Percentiles rank a stretch among this genome's conserved stretches.
Conservation (phyloP, 2,113 vertebrate genomes). For the Coreoperca whiteheadi region DNA sequence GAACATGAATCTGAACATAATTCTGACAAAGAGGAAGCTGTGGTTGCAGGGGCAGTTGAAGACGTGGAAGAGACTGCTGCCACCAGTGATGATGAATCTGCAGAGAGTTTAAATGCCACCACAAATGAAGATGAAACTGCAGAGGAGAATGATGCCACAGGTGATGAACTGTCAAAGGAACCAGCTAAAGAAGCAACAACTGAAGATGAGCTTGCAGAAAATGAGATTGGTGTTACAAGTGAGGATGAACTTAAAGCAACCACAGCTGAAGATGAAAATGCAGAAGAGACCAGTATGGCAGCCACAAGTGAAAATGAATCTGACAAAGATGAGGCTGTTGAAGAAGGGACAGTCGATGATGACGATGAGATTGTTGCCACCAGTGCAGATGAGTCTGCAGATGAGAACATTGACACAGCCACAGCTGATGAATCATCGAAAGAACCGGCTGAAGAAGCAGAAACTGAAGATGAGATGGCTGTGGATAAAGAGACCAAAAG, state of each 20-base stretch:
- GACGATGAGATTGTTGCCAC: constrained; percentile 14
- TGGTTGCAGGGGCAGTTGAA: background rate
- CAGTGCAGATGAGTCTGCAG: constrained; percentile 10
- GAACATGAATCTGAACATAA: constrained; percentile 1
- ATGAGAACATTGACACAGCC: background rate
- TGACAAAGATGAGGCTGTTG: constrained; percentile 5
- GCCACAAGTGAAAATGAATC: constrained; percentile 14
- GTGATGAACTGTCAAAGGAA: background rate
- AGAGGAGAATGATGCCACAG: constrained; percentile 18
- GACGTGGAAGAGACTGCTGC: background rate
- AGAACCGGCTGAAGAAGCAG: constrained; percentile 4
- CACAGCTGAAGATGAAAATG: constrained; percentile 3
- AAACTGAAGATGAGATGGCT: constrained; percentile 19
- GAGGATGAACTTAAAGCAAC: background rate
- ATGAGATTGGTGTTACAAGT: background rate
- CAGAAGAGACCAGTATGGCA: background rate
- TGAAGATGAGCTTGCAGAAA: constrained; percentile 4
- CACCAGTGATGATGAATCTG: constrained; percentile 13
- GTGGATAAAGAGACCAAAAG: background rate
- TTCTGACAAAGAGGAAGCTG: constrained; percentile 22
- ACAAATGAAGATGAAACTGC: constrained; percentile 37
- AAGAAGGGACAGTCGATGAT: background rate
- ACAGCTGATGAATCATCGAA: constrained; percentile 10
- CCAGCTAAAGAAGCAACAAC: constrained; percentile 28
- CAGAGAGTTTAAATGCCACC: constrained; percentile 3